Base-by-base conservation (phyloP, 2,113 vertebrate species). In the Numida meleagris region DNA sequence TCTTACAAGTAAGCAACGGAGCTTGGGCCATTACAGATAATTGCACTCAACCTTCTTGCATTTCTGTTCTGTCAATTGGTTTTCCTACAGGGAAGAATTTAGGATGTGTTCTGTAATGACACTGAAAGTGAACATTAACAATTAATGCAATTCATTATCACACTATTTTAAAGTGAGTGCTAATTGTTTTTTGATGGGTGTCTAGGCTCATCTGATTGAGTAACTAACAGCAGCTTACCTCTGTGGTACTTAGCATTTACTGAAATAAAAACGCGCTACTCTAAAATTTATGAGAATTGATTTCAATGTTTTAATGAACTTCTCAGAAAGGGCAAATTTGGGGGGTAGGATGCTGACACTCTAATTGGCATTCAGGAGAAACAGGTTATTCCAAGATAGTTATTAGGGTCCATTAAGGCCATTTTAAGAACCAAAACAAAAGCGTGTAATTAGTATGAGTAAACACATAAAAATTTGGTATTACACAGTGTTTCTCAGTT, bases 61-160 rank as follows among this genome's bases (percentile, higher is more conserved):
- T 55, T 74, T 94, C 46, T 70, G 46, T 62, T 79, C 16, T 90
- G 70, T 57, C 86, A 85, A 66, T 59, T 59, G 27, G 36, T 66
- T 46, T 23, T 71, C 74, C 45, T 50, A 16, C 34, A 23, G 65
- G 72, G 45, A 91, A 80, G 46, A 45, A 66, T 62, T 82, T 76
- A 62, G 58, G 42, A 20, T 58, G 29, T 61, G 15, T 55, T 89
- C 94, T 53, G 48, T 71, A 85, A 87, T 62, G 67, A 71, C 51
- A 53, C 20, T 45, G 74, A 91, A 80, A 94, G 45, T 21, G 48
- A 88, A 55, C 94, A 96, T 96, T 95, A 96, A 96, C 93, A 94
- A 96, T 96, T 96, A 92, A 96, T 96, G 93, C 82, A 95, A 94
- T 96, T 94, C 67, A 95, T 96, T 95, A 95, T 91, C 67, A 82